phyloP scores from a whole-genome alignment of 2,113 vertebrate species.

The Calyptomena viridis region DNA sequence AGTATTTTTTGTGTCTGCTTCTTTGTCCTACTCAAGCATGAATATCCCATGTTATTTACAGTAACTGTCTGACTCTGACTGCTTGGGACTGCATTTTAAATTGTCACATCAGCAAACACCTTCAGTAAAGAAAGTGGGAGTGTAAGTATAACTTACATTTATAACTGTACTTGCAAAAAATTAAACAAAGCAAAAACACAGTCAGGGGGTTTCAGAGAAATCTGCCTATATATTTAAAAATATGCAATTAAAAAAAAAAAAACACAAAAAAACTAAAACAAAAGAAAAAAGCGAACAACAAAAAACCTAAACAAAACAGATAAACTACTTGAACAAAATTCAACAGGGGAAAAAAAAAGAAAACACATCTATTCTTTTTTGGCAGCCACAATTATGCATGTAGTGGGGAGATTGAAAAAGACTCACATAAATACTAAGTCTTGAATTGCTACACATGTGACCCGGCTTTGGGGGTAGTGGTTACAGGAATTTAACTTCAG shows the following conservation, averaged over 20 bases:
- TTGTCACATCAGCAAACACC: neutral
- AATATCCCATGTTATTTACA: neutral
- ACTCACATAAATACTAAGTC: neutral
- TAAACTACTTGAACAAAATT: neutral
- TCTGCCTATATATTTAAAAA: neutral
- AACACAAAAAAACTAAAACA: neutral
- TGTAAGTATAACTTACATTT: neutral
- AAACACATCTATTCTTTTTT: neutral
- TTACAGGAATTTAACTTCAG: constrained; percentile 10
- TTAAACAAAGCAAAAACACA: neutral
- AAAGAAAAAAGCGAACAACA: neutral
- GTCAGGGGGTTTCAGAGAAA: neutral
- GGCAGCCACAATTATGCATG: neutral
- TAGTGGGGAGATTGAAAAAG: neutral
- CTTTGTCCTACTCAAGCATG: neutral
- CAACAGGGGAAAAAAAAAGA: neutral
- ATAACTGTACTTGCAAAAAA: neutral
- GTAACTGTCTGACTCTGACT: neutral
- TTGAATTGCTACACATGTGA: constrained; percentile 7
- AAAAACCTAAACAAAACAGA: neutral
- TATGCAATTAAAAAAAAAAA: neutral
- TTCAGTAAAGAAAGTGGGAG: neutral
- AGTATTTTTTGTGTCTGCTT: neutral
- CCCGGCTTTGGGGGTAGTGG: neutral
- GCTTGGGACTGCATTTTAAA: neutral